A percentile compares a stretch with the other conserved stretches of the same genome.
These are phyloP conservation scores for Apamea epomidion DNA, from an alignment of 2,888 invertebrate genomes.

Conservation along the genomic window DNA sequence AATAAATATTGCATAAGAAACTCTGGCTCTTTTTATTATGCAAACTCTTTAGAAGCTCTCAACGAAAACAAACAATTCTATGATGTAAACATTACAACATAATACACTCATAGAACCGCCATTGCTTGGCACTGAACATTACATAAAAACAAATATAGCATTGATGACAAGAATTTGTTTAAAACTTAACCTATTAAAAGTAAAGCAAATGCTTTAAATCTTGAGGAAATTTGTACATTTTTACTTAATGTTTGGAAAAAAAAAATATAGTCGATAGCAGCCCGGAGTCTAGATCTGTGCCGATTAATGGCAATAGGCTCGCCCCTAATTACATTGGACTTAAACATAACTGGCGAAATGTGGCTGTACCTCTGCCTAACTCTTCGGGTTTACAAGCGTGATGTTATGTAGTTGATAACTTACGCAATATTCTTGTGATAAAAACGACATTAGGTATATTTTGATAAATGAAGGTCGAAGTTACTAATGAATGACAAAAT, in stretches of 20 bases:
- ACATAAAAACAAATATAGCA: constrained; percentile 49
- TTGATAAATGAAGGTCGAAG: constrained; percentile 7
- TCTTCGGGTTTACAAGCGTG: not conserved
- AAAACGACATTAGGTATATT: not conserved
- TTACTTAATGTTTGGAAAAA: constrained; percentile 15
- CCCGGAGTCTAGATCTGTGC: not conserved
- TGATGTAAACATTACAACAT: constrained; percentile 54
- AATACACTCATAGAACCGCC: constrained; percentile 9
- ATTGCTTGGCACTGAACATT: constrained; percentile 26
- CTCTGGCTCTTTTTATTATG: constrained; percentile 5
- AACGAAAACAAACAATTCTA: constrained; percentile 52
- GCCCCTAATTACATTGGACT: not conserved
- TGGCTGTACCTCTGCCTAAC: not conserved
- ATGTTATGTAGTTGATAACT: not conserved
- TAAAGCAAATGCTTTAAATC: constrained; percentile 14
- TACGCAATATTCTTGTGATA: constrained; percentile 18
- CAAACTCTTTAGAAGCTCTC: constrained; percentile 23
- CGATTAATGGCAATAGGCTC: not conserved
- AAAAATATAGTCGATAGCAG: not conserved
- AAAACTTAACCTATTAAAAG: constrained; percentile 32
- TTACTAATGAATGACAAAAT: constrained; percentile 6
- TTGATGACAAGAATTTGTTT: constrained; percentile 20
- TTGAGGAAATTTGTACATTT: not conserved
- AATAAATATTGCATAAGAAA: constrained; percentile 19
- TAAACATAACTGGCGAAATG: not conserved